Conservation (phyloP, 2,888 invertebrate species). For the Apeira syringaria region DNA sequence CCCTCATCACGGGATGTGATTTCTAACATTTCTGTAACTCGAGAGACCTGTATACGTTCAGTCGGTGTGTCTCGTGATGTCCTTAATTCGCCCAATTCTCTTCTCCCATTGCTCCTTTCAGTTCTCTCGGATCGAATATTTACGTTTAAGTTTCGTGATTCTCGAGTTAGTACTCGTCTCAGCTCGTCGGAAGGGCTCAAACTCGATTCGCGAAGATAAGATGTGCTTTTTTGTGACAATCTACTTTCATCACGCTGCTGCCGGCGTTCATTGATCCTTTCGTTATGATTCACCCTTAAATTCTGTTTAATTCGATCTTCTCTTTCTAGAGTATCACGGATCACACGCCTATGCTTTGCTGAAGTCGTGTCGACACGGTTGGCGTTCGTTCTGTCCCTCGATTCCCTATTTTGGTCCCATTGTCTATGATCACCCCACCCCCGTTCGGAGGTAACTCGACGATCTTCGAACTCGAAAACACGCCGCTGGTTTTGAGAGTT, state of each 20-base stretch:
- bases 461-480: slow-evolving; percentile 3
- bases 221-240: slow-evolving; percentile 7
- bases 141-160: slow-evolving; percentile 3
- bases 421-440: slow-evolving; percentile 14
- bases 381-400: slow-evolving; percentile 1
- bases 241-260: slow-evolving; percentile 13
- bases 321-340: slow-evolving; percentile 2
- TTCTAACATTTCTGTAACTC: slow-evolving; percentile 3
- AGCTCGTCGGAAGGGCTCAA: neutral
- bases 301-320: slow-evolving; percentile 1
- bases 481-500: no score
- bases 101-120: slow-evolving; percentile 1
- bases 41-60: neutral
- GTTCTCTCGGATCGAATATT: slow-evolving; percentile 1
- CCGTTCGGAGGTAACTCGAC: slow-evolving; percentile 8
- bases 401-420: slow-evolving; percentile 7
- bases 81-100: neutral
- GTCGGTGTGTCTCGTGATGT: neutral
- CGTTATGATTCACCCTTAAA: slow-evolving; percentile 7
- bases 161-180: slow-evolving; percentile 1
- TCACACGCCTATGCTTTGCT: neutral
- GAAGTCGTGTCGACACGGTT: slow-evolving; percentile 4
- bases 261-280: slow-evolving; percentile 8
- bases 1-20: neutral
- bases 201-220: slow-evolving; percentile 9